A percentile compares a stretch with the other conserved stretches of the same genome.
These are phyloP conservation scores for Trematocara caparti DNA, from an alignment of 2,797 vertebrate genomes.

Conservation along the genomic window DNA sequence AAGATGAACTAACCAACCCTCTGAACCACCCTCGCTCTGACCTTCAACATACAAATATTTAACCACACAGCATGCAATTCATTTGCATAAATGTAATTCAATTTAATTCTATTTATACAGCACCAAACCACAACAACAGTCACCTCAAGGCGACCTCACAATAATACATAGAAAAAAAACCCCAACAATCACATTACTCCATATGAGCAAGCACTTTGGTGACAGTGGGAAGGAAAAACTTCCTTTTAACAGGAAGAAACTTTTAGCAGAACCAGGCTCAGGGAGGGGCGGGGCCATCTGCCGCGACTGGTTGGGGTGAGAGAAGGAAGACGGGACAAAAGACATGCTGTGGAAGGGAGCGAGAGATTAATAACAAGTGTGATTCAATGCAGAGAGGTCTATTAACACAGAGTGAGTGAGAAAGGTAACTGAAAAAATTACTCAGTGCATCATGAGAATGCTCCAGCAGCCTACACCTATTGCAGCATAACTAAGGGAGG, in stretches of 20 bases:
- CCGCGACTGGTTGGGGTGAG: fast-evolving
- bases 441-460: too few species aligned
- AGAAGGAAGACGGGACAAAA: neutral
- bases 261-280: neutral
- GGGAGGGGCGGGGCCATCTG: neutral
- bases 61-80: neutral
- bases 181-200: neutral
- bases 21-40: neutral
- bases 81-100: neutral
- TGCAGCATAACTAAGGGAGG: neutral
- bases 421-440: too few species aligned
- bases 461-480: neutral
- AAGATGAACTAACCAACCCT: neutral
- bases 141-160: neutral
- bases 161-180: fast-evolving
- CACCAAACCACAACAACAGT: neutral
- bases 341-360: neutral
- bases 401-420: neutral
- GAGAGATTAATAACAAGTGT: neutral
- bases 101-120: neutral
- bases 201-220: neutral
- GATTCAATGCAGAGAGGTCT: neutral
- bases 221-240: neutral
- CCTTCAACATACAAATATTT: neutral
- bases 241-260: neutral